Conservation (phyloP, 2,888 invertebrate genomes). For the Apodemia duryi region DNA sequence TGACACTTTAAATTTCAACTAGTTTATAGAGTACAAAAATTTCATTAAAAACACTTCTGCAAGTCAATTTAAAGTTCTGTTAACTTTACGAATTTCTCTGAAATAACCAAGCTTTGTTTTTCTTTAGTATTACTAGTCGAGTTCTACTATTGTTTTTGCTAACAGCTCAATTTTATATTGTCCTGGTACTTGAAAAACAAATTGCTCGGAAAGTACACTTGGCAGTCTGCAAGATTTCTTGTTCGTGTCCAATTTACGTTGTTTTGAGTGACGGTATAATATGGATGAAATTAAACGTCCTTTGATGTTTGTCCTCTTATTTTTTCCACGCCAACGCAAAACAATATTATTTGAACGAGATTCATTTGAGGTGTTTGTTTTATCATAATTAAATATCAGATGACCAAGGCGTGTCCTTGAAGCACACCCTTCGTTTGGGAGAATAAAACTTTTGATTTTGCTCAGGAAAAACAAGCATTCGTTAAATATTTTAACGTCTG, state of each 20-base stretch:
- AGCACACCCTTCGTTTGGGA: neutral
- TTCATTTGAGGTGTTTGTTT: conserved; percentile 15
- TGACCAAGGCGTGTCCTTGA: conserved; percentile 9
- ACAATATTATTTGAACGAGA: conserved; percentile 5
- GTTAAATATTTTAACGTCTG: conserved; percentile 13
- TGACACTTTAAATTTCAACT: too few species aligned
- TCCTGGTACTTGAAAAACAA: conserved; percentile 25
- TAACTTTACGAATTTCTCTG: conserved; percentile 4
- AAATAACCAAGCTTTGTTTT: neutral
- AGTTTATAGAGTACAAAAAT: too few species aligned
- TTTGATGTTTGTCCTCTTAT: conserved; percentile 12
- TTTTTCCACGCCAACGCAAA: neutral
- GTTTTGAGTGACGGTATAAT: neutral
- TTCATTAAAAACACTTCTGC: neutral
- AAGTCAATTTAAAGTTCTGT: neutral
- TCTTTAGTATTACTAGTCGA: neutral
- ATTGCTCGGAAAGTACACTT: conserved; percentile 18
- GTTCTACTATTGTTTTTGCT: conserved; percentile 13
- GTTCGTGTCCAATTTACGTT: neutral
- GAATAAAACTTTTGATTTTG: conserved; percentile 4
- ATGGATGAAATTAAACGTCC: conserved; percentile 3
- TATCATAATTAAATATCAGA: conserved; percentile 16
- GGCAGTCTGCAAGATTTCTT: neutral
- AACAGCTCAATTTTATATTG: conserved; percentile 27
- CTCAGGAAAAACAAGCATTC: conserved; percentile 10